A percentile compares a stretch with the other conserved stretches of the same genome.
phyloP scores from a whole-genome alignment of 2,113 vertebrate species.

The Lepus timidus region DNA sequence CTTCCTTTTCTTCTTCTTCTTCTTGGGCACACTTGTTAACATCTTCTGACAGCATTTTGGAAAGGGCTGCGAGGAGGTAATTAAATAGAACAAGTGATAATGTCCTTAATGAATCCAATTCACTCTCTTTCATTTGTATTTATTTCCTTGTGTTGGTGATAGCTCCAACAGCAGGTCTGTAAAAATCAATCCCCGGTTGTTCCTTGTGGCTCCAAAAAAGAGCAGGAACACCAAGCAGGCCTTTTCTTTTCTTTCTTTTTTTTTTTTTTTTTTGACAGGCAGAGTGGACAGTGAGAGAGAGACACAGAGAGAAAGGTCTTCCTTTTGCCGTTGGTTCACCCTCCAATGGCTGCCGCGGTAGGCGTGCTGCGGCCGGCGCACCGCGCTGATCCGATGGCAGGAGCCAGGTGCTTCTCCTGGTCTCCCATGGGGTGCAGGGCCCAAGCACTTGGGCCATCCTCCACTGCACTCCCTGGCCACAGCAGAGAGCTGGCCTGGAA shows the following conservation, averaged over 20 bases:
- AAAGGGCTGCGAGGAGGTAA: neutral
- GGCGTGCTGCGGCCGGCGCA: too few relatives aligned
- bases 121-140: conserved; percentile 19
- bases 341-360: too few relatives aligned
- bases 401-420: too few relatives aligned
- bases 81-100: conserved; percentile 60
- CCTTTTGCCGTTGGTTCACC: too few relatives aligned
- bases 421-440: too few relatives aligned
- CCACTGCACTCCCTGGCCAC: too few relatives aligned
- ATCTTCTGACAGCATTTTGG: conserved; percentile 36
- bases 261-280: too few relatives aligned
- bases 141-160: conserved; percentile 33
- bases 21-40: conserved; percentile 50
- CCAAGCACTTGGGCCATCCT: too few relatives aligned
- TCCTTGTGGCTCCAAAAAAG: neutral
- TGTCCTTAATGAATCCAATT: conserved; percentile 62
- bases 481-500: too few relatives aligned
- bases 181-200: neutral
- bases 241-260: neutral
- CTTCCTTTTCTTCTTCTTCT: neutral
- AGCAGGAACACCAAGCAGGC: neutral
- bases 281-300: too few relatives aligned
- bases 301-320: too few relatives aligned
- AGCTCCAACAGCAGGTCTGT: neutral
- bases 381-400: too few relatives aligned